A percentile compares a stretch with the other conserved stretches of the same genome.
phyloP scores from a whole-genome alignment of 2,113 vertebrate species.

The Dromiciops gliroides region DNA sequence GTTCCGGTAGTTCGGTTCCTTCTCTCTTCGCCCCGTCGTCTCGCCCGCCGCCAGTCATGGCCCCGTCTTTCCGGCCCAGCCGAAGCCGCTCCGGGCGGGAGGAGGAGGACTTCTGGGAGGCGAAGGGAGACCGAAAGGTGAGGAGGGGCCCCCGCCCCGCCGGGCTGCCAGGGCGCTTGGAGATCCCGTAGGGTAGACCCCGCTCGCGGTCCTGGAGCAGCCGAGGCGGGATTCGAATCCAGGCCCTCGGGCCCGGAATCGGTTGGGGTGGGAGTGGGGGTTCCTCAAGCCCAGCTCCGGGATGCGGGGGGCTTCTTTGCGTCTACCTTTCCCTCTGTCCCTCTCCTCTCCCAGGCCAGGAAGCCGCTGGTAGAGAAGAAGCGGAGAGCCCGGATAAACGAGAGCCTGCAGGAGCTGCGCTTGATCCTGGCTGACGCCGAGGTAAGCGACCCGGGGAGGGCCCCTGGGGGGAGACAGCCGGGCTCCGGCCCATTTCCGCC shows the following conservation, averaged over 20 bases:
- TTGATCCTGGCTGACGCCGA: slow-evolving; percentile 88
- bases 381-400: slow-evolving; percentile 94
- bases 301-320: background rate
- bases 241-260: background rate
- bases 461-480: background rate
- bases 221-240: background rate
- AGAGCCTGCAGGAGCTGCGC: slow-evolving; percentile 92
- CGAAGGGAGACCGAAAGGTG: slow-evolving; percentile 88
- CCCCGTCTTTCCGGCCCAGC: slow-evolving; percentile 82
- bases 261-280: background rate
- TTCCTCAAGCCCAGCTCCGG: background rate
- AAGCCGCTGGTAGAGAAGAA: slow-evolving; percentile 96
- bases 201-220: no score
- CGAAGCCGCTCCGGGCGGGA: slow-evolving; percentile 76
- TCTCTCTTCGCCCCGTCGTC: background rate
- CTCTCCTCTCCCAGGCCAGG: slow-evolving; percentile 83
- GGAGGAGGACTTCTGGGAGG: slow-evolving; percentile 79
- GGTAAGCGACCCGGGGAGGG: slow-evolving; percentile 77
- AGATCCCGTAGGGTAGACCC: background rate
- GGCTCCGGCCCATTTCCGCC: background rate
- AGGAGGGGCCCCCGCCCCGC: background rate
- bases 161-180: background rate
- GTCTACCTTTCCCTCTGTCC: background rate
- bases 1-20: no score
- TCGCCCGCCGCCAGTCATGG: slow-evolving; percentile 77